Base-by-base conservation (phyloP, 1,140 invertebrate genomes). In the Mercenaria mercenaria region DNA sequence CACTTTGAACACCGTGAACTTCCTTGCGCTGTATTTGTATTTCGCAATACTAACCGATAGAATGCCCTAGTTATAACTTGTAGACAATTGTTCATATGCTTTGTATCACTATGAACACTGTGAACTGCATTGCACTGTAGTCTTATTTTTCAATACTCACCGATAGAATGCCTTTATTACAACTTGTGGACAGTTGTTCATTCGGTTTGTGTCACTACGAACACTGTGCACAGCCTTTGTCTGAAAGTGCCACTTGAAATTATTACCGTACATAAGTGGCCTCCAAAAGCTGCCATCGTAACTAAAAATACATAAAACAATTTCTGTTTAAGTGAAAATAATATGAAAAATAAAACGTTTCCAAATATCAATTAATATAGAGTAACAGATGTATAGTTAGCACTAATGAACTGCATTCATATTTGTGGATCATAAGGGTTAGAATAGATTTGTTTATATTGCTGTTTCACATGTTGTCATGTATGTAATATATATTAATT, bases 191-290 rank as follows among this genome's bases (percentile, higher is more conserved):
- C 76, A 79, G 47, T 34, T 37, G 50, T 79, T 79, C 23, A 39
- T 59, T 4, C 50, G 2, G 11, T 34, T 20, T 59, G 76, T 79
- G 37, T 79, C 76, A 37, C 47, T 79, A 11, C 76, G 43, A 13
- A 56, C 2, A 10, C 11, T n/a, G 23, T 18, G 3, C 2, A 23
- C 34, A 18, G 56, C 29, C 4, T 37, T 50, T 56, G 50, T 59
- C 23, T 79, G 76, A 39, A 79, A 37, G 20, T 79, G 76, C 76
- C 76, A 79, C 37, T 50, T 23, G 32, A 52, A n/a, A 37, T 79
- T 37, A 1, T 3, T 41, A 8, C 50, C 50, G 0, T 20, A 20
- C 37, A 26, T 37, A 23, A 79, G 20, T 20, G 76, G 23, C 29
- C 76, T 79, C 76, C 76, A 79, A 56, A n/a, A n/a, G n/a, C n/a